Percentiles rank a stretch among this genome's conserved stretches.
Evolutionary conservation across 2,113 vertebrate species (phyloP).

Genomic region (Pterocles gutturalis): DNA sequence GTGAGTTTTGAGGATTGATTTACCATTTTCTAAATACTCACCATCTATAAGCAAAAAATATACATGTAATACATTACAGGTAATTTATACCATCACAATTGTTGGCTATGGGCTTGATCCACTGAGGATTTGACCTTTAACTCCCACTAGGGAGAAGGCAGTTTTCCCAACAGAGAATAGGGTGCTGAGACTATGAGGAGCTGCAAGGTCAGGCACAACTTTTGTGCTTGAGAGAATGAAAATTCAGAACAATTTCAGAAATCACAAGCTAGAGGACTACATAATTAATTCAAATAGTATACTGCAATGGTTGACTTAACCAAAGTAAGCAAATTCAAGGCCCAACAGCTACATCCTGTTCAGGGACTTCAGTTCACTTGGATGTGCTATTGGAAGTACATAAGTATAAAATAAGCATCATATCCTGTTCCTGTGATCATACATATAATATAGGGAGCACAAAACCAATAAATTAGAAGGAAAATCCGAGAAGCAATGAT

Average conservation of each 20-base stretch:
- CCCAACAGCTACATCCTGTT: not conserved
- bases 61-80: not conserved
- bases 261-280: not conserved
- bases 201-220: not conserved
- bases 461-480: not conserved
- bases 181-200: not conserved
- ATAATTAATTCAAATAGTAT: not conserved
- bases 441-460: not conserved
- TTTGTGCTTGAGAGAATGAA: not conserved
- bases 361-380: not conserved
- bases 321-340: not conserved
- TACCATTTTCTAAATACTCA: not conserved
- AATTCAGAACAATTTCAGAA: not conserved
- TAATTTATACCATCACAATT: not conserved
- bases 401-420: not conserved
- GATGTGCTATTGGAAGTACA: not conserved
- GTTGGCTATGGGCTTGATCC: not conserved
- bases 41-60: not conserved
- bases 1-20: not conserved
- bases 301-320: not conserved
- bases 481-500: not conserved
- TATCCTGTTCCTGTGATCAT: not conserved
- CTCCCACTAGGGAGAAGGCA: not conserved
- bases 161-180: not conserved
- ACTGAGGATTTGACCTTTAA: not conserved